phyloP scores from a whole-genome alignment of 2,797 vertebrate genomes.

The Oreochromis mossambicus region DNA sequence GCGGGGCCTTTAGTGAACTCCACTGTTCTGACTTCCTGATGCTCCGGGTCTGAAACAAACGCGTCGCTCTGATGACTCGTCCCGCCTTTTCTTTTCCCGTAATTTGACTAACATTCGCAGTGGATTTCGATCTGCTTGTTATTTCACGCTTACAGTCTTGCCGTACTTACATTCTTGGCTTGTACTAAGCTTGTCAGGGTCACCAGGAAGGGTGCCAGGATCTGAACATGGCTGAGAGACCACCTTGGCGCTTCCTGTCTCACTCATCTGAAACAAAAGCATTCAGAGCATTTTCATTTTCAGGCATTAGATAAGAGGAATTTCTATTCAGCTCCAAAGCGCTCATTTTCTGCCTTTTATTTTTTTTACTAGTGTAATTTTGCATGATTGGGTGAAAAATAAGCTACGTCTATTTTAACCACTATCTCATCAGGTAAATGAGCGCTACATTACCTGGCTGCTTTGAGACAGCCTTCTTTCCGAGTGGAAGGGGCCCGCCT shows the following conservation, averaged over 20 bases:
- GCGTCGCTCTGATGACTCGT: neutral
- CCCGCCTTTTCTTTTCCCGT: neutral
- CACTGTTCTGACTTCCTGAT: conserved; percentile 85
- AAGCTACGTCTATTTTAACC: accelerated
- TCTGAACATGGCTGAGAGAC: conserved; percentile 71
- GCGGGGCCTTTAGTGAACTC: conserved; percentile 88
- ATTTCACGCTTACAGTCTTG: neutral
- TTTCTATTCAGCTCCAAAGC: neutral
- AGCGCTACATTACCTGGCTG: conserved; percentile 83
- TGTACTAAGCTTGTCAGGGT: conserved; percentile 68
- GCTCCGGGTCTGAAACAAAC: conserved; percentile 73
- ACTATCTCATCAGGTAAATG: too few relatives aligned
- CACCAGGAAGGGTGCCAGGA: conserved; percentile 66
- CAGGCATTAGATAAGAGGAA: neutral
- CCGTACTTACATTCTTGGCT: conserved; percentile 79
- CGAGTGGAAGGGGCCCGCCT: conserved; percentile 91
- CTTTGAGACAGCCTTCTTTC: conserved; percentile 88
- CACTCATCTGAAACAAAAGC: conserved; percentile 65
- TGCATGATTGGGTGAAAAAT: neutral
- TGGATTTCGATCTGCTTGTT: neutral
- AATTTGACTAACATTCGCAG: neutral
- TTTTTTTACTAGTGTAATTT: neutral
- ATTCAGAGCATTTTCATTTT: neutral
- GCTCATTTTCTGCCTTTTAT: neutral
- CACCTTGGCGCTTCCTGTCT: conserved; percentile 69